These are phyloP conservation scores for Xanthia icteritia DNA, from an alignment of 2,888 invertebrate species.

Conservation along the genomic window DNA sequence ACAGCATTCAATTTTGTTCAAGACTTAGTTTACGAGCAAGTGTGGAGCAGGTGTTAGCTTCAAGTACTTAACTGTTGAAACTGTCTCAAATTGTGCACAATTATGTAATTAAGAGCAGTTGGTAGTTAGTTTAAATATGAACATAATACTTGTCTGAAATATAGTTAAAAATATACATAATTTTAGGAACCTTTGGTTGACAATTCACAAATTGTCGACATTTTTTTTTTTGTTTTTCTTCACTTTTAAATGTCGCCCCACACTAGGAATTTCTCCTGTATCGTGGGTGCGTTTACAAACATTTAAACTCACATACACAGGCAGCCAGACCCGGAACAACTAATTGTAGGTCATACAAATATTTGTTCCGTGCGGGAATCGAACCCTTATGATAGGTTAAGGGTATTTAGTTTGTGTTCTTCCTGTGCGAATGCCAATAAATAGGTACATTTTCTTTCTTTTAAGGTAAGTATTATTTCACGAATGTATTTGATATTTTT, in stretches of 20 bases:
- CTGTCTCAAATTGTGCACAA: constrained; percentile 23
- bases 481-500: background rate
- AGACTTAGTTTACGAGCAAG: constrained; percentile 29
- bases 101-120: constrained; percentile 30
- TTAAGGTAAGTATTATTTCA: background rate
- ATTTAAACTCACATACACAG: no score
- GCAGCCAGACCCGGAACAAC: no score
- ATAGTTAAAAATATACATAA: background rate
- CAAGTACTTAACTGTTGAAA: constrained; percentile 24
- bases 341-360: no score
- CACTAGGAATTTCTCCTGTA: no score
- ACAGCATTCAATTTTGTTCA: constrained; percentile 28
- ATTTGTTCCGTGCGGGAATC: no score
- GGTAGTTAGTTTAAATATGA: constrained; percentile 5
- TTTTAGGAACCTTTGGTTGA: background rate
- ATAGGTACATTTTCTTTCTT: no score
- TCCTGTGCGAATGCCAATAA: no score
- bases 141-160: background rate
- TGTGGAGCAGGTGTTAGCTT: constrained; percentile 38
- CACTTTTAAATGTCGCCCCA: no score
- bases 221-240: background rate
- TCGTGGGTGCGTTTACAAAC: no score
- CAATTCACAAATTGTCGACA: background rate
- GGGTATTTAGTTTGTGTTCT: no score
- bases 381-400: no score